Conservation (phyloP, 2,113 vertebrate genomes). For the Pachycephala philippinensis region DNA sequence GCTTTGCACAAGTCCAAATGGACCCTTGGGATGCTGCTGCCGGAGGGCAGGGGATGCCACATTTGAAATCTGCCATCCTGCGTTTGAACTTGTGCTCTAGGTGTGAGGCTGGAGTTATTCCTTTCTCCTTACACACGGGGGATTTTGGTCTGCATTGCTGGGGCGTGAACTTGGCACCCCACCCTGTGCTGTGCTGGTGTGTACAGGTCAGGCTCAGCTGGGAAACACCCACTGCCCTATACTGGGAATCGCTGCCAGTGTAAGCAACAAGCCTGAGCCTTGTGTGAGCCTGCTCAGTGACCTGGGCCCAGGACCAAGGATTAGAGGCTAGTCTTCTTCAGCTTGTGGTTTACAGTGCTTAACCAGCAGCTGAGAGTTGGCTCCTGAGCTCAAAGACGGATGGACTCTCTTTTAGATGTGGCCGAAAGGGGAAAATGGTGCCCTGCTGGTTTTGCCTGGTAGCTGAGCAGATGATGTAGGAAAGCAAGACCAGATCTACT, state of each 20-base stretch:
- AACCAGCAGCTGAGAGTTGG: not conserved
- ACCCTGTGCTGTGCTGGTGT: not conserved
- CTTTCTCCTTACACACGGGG: accelerated
- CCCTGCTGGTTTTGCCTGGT: not conserved
- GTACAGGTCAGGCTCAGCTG: not conserved
- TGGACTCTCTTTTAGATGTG: not conserved
- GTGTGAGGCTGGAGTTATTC: not conserved
- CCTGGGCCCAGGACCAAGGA: not conserved
- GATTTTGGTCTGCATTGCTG: not conserved
- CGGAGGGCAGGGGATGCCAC: not conserved
- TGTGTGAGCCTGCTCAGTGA: not conserved
- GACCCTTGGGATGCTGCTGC: not conserved
- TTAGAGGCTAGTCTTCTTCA: not conserved
- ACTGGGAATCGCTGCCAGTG: accelerated
- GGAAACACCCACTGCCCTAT: accelerated
- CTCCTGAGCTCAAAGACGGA: not conserved
- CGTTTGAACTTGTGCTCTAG: not conserved
- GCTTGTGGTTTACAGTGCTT: not conserved
- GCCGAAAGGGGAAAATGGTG: not conserved
- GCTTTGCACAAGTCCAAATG: not conserved
- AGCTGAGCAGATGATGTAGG: not conserved
- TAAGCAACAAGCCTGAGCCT: not conserved
- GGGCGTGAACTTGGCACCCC: not conserved
- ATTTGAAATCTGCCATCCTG: not conserved
- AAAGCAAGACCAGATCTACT: not conserved